Base-by-base conservation (phyloP, 1,140 invertebrate genomes). In the Odontomachus brunneus region DNA sequence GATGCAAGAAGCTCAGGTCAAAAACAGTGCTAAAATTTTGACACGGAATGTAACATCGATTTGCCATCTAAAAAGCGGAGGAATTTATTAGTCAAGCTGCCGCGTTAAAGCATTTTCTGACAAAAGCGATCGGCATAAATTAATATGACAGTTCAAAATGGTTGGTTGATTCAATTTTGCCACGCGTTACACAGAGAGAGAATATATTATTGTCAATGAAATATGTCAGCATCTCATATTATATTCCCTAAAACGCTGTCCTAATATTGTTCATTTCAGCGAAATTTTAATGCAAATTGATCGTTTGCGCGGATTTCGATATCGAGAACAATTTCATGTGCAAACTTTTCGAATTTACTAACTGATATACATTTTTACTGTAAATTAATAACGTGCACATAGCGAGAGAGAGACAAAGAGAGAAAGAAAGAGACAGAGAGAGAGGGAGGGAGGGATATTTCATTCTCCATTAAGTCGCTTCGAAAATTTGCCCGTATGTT, bases 401-500 rank as follows among this genome's bases (percentile, higher is more conserved):
- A 12, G 11, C 57, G 29, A 57, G 44, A 44, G 4, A 44, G 38
- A 44, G 38, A 4, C 3, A 44, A 7, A 44, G 29, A 5, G 44
- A 57, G 44, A 44, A 0, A 44, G 38, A 11, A 7, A 44, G 38
- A 44, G 38, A 44, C 0, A 44, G 38, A 44, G 38, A 11, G 38
- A 44, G 38, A 44, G 38, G 9, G 38, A 44, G 38, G 38, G 44
- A 59, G 29, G 9, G 38, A 44, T 3, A 44, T 51, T 78, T 78
- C 48, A 69, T 80, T 80, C 22, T 53, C 51, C 12, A 71, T 80
- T 80, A 80, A 59, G 38, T 55, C 49, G 65, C 51, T 57, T 57
- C 65, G 51, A 80, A 80, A 80, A 59, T 80, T 80, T 22, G 51
- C 14, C 12, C 24, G 53, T 57, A 78, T 57, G 14, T 80, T 80